A percentile compares a stretch with the other conserved stretches of the same genome.
phyloP scores from a whole-genome alignment of 2,888 invertebrate genomes.

The Caenorhabditis sp. region DNA sequence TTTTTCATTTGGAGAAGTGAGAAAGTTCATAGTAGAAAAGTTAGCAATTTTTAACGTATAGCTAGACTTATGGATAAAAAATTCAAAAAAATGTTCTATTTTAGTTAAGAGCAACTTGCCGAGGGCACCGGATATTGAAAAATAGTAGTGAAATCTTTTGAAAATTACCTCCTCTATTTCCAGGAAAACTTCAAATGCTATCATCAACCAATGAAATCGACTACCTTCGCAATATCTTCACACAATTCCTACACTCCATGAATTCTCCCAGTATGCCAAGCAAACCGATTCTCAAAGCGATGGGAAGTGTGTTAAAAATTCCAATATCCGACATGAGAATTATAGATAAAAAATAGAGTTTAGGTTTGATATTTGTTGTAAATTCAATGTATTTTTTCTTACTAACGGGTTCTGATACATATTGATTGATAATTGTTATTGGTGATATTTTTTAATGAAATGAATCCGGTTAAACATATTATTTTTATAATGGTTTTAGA shows the following conservation, averaged over 20 bases:
- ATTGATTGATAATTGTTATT: neutral
- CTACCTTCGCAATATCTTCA: slow-evolving; percentile 42
- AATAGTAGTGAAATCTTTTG: too few species aligned
- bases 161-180: too few species aligned
- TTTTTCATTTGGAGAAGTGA: too few species aligned
- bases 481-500: too few species aligned
- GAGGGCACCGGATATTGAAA: too few species aligned
- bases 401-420: slow-evolving; percentile 5
- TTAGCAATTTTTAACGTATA: too few species aligned
- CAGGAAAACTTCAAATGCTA: slow-evolving; percentile 41
- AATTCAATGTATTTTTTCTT: neutral
- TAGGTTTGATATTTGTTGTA: neutral
- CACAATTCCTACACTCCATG: slow-evolving; percentile 36
- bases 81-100: too few species aligned
- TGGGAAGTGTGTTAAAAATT: slow-evolving; percentile 41
- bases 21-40: too few species aligned
- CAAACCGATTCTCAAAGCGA: slow-evolving; percentile 35
- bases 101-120: too few species aligned
- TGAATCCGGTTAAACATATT: neutral
- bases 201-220: slow-evolving; percentile 40
- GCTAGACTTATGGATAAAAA: too few species aligned
- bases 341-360: slow-evolving; percentile 35
- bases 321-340: slow-evolving; percentile 38
- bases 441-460: neutral
- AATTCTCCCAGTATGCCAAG: slow-evolving; percentile 34